Conservation (phyloP, 1,140 invertebrate species). For the Musca vetustissima region DNA sequence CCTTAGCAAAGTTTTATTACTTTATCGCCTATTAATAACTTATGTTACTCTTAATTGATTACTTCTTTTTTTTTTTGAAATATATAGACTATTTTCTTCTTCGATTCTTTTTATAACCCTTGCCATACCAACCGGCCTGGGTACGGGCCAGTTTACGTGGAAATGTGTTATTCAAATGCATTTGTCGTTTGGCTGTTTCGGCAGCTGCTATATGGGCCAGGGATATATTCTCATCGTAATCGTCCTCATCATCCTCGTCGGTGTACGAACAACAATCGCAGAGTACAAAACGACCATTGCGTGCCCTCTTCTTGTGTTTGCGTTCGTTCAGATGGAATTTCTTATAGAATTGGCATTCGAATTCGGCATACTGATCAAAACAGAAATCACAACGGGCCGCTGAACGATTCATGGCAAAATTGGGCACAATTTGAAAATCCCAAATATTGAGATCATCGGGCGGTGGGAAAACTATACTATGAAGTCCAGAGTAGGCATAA, state of each 20-base stretch:
- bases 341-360: slow-evolving; percentile 60
- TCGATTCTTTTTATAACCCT: slow-evolving; percentile 61
- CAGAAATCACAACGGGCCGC: slow-evolving; percentile 60
- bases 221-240: slow-evolving; percentile 55
- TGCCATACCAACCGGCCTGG: slow-evolving; percentile 65
- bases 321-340: slow-evolving; percentile 50
- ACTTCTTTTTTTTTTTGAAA: not conserved
- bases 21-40: not conserved
- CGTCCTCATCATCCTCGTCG: slow-evolving; percentile 54
- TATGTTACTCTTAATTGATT: not conserved
- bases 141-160: slow-evolving; percentile 51
- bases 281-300: slow-evolving; percentile 58
- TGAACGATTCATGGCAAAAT: slow-evolving; percentile 50
- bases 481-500: slow-evolving; percentile 65
- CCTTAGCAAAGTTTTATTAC: too few species aligned
- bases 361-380: slow-evolving; percentile 59
- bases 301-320: slow-evolving; percentile 54
- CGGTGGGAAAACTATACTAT: slow-evolving; percentile 63
- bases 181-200: slow-evolving; percentile 46
- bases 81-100: slow-evolving; percentile 39
- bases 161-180: slow-evolving; percentile 52
- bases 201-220: slow-evolving; percentile 50
- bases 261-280: slow-evolving; percentile 63
- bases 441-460: slow-evolving; percentile 56
- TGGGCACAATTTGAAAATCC: slow-evolving; percentile 49